These are phyloP conservation scores for Malachius bipustulatus DNA, from an alignment of 2,888 invertebrate genomes.

Conservation along the genomic window DNA sequence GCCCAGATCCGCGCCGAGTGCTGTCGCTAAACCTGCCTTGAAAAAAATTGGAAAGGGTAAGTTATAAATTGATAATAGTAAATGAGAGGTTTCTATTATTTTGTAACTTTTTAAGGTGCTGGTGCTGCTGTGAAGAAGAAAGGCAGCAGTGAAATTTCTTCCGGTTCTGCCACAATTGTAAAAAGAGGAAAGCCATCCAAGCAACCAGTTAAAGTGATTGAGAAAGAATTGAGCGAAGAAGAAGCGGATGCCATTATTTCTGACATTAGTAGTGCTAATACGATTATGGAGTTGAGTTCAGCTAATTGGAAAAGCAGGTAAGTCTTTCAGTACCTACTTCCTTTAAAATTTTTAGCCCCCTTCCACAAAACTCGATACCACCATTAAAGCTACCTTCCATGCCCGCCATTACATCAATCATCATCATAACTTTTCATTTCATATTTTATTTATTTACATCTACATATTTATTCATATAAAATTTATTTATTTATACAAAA, in stretches of 20 bases:
- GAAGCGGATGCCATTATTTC: slow-evolving; percentile 65
- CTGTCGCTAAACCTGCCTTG: slow-evolving; percentile 43
- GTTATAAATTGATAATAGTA: too few relatives aligned
- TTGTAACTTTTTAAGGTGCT: slow-evolving; percentile 25
- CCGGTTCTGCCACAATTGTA: slow-evolving; percentile 26
- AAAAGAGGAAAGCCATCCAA: slow-evolving; percentile 23
- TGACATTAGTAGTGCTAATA: slow-evolving; percentile 50
- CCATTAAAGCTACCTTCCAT: too few relatives aligned
- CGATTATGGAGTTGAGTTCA: slow-evolving; percentile 54
- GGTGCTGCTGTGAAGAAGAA: slow-evolving; percentile 44
- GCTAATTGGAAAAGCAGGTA: slow-evolving; percentile 69
- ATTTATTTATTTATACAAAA: too few relatives aligned
- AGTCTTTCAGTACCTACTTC: too few relatives aligned
- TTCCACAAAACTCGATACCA: too few relatives aligned
- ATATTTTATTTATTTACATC: too few relatives aligned
- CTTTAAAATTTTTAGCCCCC: not conserved
- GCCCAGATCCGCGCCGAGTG: slow-evolving; percentile 24
- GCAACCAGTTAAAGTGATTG: slow-evolving; percentile 36
- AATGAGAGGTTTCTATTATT: too few relatives aligned
- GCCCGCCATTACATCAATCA: too few relatives aligned
- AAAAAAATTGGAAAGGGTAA: slow-evolving; percentile 37
- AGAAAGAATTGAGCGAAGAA: slow-evolving; percentile 61
- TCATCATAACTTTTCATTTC: too few relatives aligned
- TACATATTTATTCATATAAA: too few relatives aligned
- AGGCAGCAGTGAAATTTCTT: slow-evolving; percentile 22